These are phyloP conservation scores for Upupa epops DNA, from an alignment of 2,113 vertebrate genomes.

Conservation along the genomic window DNA sequence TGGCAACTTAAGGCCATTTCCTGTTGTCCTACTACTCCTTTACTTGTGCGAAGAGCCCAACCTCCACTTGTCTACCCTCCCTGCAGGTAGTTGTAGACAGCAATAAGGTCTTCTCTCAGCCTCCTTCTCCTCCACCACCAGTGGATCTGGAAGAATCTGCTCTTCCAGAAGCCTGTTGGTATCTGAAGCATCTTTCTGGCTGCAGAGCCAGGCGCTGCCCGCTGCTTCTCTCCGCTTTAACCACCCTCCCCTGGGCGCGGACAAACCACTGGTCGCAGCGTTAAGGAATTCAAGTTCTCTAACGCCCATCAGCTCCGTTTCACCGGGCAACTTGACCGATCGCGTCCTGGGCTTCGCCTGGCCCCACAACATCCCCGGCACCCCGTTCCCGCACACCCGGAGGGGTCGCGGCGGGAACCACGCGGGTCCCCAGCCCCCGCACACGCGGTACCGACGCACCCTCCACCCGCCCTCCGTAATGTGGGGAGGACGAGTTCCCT, in stretches of 20 bases:
- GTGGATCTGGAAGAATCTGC: too few species aligned
- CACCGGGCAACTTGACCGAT: neutral
- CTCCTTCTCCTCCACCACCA: too few species aligned
- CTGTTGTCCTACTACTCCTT: neutral
- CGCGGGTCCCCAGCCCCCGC: neutral
- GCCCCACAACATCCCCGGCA: neutral
- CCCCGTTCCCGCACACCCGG: too few species aligned
- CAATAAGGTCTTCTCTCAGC: too few species aligned
- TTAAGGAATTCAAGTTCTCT: neutral
- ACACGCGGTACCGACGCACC: neutral
- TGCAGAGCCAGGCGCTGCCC: neutral
- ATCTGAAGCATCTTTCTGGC: too few species aligned
- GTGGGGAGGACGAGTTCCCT: too few species aligned
- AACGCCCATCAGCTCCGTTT: fast-evolving
- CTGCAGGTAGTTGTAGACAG: too few species aligned
- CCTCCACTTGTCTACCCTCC: too few species aligned
- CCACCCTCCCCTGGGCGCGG: fast-evolving
- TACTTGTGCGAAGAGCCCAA: too few species aligned
- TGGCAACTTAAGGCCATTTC: too few species aligned
- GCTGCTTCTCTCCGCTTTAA: neutral
- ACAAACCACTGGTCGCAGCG: fast-evolving
- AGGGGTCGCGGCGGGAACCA: neutral
- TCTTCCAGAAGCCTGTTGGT: too few species aligned
- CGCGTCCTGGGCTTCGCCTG: neutral
- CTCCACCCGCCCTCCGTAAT: neutral